Evolutionary conservation across 2,113 vertebrate genomes (phyloP).

Genomic region (Grallaria varia): DNA sequence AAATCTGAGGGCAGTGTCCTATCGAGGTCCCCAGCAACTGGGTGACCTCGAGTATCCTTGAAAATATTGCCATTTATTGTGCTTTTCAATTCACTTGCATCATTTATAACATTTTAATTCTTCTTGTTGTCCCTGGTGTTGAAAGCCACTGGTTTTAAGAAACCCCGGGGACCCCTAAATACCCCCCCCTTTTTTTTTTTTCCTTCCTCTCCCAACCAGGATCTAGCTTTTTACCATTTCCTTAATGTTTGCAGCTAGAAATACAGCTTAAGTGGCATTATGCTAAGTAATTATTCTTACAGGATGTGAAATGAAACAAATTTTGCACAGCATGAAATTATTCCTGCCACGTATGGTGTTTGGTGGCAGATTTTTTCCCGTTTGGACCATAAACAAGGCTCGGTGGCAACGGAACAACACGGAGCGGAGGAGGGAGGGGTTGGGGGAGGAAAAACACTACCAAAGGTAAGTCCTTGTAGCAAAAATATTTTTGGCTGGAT

Average conservation of each 20-base stretch:
- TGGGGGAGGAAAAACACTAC: slow-evolving; percentile 19
- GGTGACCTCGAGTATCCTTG: not conserved
- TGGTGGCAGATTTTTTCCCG: slow-evolving; percentile 73
- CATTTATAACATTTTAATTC: not conserved
- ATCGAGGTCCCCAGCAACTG: accelerated
- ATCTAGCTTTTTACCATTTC: slow-evolving; percentile 63
- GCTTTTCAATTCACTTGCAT: not conserved
- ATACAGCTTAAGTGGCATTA: slow-evolving; percentile 80
- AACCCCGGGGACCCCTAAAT: not conserved
- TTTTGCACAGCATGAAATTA: slow-evolving; percentile 80
- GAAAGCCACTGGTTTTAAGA: not conserved
- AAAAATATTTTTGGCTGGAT: slow-evolving; percentile 75
- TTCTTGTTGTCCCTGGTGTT: not conserved
- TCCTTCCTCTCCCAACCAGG: slow-evolving; percentile 18
- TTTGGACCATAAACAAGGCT: slow-evolving; percentile 69
- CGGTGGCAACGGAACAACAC: slow-evolving; percentile 35
- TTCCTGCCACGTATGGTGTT: slow-evolving; percentile 71
- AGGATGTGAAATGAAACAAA: slow-evolving; percentile 80
- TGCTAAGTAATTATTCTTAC: slow-evolving; percentile 82
- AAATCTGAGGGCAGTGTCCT: not conserved
- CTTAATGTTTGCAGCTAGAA: slow-evolving; percentile 74
- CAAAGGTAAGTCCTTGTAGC: slow-evolving; percentile 80
- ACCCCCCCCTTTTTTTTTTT: not conserved
- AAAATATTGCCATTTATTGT: not conserved
- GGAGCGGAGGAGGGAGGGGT: not conserved